A percentile compares a stretch with the other conserved stretches of the same genome.
Conservation (phyloP, 2,888 invertebrate genomes). For the Eupeodes luniger region DNA sequence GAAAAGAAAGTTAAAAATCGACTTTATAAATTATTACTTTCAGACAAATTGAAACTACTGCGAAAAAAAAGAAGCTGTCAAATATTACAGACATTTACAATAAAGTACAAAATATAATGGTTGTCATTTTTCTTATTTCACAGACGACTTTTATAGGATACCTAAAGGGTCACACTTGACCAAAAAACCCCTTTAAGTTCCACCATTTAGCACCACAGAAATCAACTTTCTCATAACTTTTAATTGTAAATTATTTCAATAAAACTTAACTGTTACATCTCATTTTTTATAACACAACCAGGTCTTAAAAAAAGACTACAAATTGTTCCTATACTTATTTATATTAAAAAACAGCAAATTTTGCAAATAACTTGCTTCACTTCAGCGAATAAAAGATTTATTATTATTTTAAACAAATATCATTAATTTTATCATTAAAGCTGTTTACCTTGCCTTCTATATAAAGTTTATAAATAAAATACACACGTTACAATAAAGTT, state of each 20-base stretch:
- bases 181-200: background rate
- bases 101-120: too few species aligned
- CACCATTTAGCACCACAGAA: background rate
- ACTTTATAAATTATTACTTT: too few species aligned
- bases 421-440: constrained; percentile 35
- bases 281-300: background rate
- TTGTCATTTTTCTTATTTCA: too few species aligned
- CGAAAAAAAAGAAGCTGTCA: too few species aligned
- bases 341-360: background rate
- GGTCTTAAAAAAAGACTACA: too few species aligned
- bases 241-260: background rate
- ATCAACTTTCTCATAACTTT: background rate
- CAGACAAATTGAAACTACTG: too few species aligned
- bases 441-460: constrained; percentile 44
- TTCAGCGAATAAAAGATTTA: constrained; percentile 10
- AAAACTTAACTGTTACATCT: background rate
- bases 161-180: background rate
- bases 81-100: too few species aligned
- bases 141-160: too few species aligned
- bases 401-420: constrained; percentile 31
- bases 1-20: too few species aligned
- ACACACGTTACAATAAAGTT: constrained; percentile 17
- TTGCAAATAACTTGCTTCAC: constrained; percentile 22
- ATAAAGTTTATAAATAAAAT: constrained; percentile 8
- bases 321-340: background rate